These are phyloP conservation scores for Clupea harengus DNA, from an alignment of 2,113 vertebrate species.

Conservation along the genomic window DNA sequence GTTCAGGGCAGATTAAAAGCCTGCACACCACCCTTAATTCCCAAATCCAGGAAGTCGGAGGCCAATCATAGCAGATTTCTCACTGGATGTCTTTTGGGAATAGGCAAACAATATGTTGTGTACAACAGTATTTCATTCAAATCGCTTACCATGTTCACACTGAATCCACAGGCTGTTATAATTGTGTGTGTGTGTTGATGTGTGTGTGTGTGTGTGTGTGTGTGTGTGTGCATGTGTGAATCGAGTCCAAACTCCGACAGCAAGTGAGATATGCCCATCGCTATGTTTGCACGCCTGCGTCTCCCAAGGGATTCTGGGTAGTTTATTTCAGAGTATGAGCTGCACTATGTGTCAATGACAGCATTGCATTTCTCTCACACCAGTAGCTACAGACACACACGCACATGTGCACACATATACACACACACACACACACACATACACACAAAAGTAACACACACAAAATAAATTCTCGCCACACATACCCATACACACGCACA, in stretches of 20 bases:
- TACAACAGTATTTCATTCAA: background rate
- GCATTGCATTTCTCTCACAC: background rate
- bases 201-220: background rate
- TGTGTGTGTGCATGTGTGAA: background rate
- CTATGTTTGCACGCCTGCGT: background rate
- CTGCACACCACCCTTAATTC: background rate
- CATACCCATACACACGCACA: background rate
- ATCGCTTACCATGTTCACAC: background rate
- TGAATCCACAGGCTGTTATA: background rate
- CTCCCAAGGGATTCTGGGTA: background rate
- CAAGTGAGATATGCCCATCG: background rate
- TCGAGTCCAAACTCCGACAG: background rate
- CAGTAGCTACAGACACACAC: background rate
- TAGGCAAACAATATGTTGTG: background rate
- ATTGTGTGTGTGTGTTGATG: background rate
- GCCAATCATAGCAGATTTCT: background rate
- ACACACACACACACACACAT: constrained; percentile 3
- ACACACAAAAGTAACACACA: background rate
- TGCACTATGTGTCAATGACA: background rate
- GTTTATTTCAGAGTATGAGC: background rate
- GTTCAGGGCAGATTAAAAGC: background rate
- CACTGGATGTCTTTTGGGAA: background rate
- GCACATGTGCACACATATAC: background rate
- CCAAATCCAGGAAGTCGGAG: background rate
- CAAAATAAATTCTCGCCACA: too few relatives aligned